These are phyloP conservation scores for Otolemur garnettii DNA, from an alignment of 2,113 vertebrate species.

Conservation along the genomic window DNA sequence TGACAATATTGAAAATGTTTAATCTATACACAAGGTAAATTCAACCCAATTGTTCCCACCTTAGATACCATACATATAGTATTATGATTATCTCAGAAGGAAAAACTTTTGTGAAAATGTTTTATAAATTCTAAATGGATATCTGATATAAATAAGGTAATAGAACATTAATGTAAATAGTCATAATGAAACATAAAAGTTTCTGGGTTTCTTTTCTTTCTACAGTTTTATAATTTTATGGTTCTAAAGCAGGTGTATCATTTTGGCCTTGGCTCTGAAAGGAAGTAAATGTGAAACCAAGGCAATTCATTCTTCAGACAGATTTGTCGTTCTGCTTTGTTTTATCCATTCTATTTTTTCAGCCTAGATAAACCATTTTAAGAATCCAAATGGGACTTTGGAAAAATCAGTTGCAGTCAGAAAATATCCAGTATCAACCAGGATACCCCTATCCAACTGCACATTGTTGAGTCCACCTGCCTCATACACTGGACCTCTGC, in stretches of 20 bases:
- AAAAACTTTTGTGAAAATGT: not conserved
- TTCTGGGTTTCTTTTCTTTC: not conserved
- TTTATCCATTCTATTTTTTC: not conserved
- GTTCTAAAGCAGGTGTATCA: not conserved
- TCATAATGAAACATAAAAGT: not conserved
- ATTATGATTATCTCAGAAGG: not conserved
- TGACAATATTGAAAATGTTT: not conserved
- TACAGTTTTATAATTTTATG: not conserved
- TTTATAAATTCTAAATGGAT: not conserved
- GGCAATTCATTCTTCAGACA: not conserved
- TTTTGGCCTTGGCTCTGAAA: not conserved
- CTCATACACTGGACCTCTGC: not conserved
- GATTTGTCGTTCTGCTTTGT: not conserved
- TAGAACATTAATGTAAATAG: not conserved
- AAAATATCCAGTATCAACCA: not conserved
- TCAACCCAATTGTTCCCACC: not conserved
- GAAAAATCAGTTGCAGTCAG: not conserved
- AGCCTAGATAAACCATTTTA: not conserved
- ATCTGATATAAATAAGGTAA: not conserved
- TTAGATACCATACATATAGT: not conserved
- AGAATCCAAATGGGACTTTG: not conserved
- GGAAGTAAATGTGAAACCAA: not conserved
- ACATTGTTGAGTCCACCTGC: not conserved
- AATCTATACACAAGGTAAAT: not conserved
- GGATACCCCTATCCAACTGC: not conserved